These are phyloP conservation scores for Hemichromis elongatus DNA, from an alignment of 2,113 vertebrate species.

Conservation along the genomic window DNA sequence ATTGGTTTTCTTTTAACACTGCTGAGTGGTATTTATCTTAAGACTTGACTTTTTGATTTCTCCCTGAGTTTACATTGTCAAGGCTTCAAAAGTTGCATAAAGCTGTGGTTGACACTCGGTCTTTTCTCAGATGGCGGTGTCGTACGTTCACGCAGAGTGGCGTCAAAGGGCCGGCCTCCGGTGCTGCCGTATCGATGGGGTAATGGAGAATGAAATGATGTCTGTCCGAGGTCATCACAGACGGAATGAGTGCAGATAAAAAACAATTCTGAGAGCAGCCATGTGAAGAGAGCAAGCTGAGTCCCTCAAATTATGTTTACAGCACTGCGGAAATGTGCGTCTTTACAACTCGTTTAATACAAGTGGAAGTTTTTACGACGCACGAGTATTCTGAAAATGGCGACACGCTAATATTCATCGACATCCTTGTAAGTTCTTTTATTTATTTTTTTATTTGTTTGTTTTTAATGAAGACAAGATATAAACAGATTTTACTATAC, in stretches of 20 bases:
- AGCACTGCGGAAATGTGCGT: background rate
- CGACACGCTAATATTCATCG: background rate
- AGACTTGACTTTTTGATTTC: background rate
- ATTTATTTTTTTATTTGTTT: background rate
- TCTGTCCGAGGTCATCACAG: conserved; percentile 46
- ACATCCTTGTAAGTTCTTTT: background rate
- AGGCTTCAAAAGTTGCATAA: background rate
- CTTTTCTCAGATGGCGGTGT: background rate
- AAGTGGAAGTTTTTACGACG: background rate
- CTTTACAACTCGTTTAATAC: background rate
- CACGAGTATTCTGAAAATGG: background rate
- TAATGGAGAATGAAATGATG: conserved; percentile 67
- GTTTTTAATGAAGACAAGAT: background rate
- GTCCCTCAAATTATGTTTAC: conserved; percentile 1
- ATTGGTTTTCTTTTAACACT: background rate
- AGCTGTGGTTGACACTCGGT: background rate
- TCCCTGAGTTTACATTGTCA: background rate
- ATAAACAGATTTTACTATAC: background rate
- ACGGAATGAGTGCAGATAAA: conserved; percentile 42
- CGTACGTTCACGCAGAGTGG: background rate
- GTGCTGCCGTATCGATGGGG: conserved; percentile 9
- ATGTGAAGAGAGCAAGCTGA: background rate
- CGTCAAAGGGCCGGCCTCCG: background rate
- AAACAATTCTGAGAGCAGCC: conserved; percentile 44
- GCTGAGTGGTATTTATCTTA: background rate